A percentile compares a stretch with the other conserved stretches of the same genome.
Evolutionary conservation across 2,888 invertebrate genomes (phyloP).

Genomic region (Mesorhabditis belari): DNA sequence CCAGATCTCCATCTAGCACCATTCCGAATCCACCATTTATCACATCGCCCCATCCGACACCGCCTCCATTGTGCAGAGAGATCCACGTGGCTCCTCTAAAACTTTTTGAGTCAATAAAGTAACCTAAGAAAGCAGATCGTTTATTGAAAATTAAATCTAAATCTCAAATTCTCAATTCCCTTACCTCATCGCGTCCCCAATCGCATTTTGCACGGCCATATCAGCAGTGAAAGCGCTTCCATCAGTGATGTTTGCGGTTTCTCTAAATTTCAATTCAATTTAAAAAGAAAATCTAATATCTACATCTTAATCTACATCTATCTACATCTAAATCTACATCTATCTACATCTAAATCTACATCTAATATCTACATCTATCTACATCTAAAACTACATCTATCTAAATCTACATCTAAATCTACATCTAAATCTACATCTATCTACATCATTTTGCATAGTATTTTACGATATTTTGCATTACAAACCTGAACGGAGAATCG

Average conservation of each 20-base stretch:
- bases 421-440: too few species aligned
- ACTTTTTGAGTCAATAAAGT: neutral
- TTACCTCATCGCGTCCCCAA: constrained; percentile 23
- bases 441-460: too few species aligned
- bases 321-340: too few species aligned
- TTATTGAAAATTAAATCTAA: neutral
- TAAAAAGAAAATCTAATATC: too few species aligned
- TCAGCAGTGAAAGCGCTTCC: constrained; percentile 64
- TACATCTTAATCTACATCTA: too few species aligned
- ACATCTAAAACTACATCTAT: too few species aligned
- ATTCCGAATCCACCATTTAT: constrained; percentile 65
- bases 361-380: too few species aligned
- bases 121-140: too few species aligned
- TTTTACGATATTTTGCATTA: too few species aligned
- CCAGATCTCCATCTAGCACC: constrained; percentile 60
- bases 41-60: constrained; percentile 62
- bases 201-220: constrained; percentile 61
- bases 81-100: constrained; percentile 65
- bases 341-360: too few species aligned
- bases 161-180: neutral
- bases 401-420: too few species aligned
- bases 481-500: constrained; percentile 8
- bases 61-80: constrained; percentile 55
- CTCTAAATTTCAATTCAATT: constrained; percentile 51
- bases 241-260: constrained; percentile 64